Evolutionary conservation across 2,888 invertebrate genomes (phyloP).

Genomic region (Andricus curvator): DNA sequence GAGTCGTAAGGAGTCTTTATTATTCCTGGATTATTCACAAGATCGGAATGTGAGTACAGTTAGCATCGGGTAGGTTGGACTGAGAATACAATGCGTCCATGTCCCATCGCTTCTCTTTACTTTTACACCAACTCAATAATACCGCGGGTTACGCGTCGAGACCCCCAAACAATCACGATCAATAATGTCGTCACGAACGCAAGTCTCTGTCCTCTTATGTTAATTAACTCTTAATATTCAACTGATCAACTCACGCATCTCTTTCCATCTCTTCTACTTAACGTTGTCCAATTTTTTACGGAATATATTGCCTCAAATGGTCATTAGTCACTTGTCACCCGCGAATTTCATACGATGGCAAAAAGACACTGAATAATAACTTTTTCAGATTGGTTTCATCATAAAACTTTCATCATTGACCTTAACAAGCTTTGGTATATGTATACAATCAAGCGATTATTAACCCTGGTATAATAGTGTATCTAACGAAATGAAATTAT

Average conservation of each 20-base stretch:
- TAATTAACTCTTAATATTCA: constrained; percentile 75
- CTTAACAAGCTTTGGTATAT: not conserved
- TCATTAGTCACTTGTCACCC: not conserved
- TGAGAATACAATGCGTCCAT: constrained; percentile 56
- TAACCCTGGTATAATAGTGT: constrained; percentile 24
- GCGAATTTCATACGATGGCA: too few species aligned
- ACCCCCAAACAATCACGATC: constrained; percentile 63
- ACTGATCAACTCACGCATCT: constrained; percentile 55
- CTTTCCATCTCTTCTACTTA: constrained; percentile 40
- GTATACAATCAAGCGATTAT: constrained; percentile 21
- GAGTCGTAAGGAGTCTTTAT: constrained; percentile 59
- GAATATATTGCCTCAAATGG: not conserved
- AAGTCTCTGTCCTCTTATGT: constrained; percentile 73
- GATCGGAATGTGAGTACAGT: constrained; percentile 75
- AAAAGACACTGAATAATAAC: too few species aligned
- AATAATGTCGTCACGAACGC: constrained; percentile 75
- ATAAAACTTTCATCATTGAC: not conserved
- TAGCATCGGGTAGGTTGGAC: constrained; percentile 66
- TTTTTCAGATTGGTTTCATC: not conserved
- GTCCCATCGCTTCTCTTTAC: constrained; percentile 57
- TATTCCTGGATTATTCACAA: constrained; percentile 69
- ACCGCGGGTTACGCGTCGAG: constrained; percentile 55
- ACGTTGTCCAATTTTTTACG: constrained; percentile 22
- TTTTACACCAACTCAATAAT: constrained; percentile 51
- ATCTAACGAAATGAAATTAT: constrained; percentile 34